phyloP scores from a whole-genome alignment of 2,113 vertebrate genomes.

The Dipodomys ordii region DNA sequence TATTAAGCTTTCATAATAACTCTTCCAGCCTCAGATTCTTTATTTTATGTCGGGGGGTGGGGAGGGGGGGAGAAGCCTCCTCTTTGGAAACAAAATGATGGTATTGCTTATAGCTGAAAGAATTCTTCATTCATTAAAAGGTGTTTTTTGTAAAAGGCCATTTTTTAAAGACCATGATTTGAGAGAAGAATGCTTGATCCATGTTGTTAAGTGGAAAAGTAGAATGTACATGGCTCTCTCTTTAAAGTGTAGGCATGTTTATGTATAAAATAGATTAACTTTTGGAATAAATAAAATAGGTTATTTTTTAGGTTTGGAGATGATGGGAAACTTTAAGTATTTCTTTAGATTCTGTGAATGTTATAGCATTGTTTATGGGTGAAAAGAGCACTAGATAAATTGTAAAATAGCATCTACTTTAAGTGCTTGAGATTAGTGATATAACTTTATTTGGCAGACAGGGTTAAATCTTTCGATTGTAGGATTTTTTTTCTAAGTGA shows the following conservation, averaged over 20 bases:
- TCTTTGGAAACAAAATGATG: constrained; percentile 59
- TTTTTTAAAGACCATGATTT: neutral
- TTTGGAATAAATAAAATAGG: neutral
- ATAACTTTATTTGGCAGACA: constrained; percentile 16
- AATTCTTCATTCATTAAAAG: constrained; percentile 42
- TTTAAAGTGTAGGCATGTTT: neutral
- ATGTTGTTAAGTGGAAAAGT: neutral
- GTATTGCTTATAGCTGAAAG: neutral
- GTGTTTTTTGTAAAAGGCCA: neutral
- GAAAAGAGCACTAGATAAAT: neutral
- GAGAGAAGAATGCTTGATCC: neutral
- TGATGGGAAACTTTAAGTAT: neutral
- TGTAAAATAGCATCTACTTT: neutral
- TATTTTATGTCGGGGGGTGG: constrained; percentile 1
- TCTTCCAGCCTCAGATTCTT: neutral
- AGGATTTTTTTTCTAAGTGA: constrained; percentile 25
- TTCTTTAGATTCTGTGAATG: neutral
- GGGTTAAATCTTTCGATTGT: constrained; percentile 8
- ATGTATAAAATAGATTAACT: neutral
- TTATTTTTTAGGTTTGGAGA: neutral
- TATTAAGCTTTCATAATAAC: constrained; percentile 36
- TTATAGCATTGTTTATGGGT: neutral
- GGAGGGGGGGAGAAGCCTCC: neutral
- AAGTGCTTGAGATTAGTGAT: neutral
- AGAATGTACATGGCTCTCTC: neutral